phyloP scores from a whole-genome alignment of 1,140 invertebrate species.

The Liolophura sinensis region DNA sequence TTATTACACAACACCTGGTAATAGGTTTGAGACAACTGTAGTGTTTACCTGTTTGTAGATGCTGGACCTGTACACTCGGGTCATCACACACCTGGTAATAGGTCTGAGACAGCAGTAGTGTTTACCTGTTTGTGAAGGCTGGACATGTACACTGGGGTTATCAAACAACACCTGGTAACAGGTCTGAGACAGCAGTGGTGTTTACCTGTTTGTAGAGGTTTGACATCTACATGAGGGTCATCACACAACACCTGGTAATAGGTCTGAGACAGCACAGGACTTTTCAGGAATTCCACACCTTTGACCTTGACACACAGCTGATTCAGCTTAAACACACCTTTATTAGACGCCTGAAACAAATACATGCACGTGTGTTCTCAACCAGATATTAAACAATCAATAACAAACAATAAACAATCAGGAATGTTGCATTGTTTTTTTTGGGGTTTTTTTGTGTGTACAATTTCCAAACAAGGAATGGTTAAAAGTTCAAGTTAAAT shows the following conservation, averaged over 20 bases:
- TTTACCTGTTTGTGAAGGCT: slow-evolving; percentile 22
- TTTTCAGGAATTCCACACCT: slow-evolving; percentile 69
- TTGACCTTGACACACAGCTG: slow-evolving; percentile 56
- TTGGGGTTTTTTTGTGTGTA: background rate
- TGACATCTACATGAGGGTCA: slow-evolving; percentile 61
- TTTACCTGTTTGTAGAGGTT: slow-evolving; percentile 36
- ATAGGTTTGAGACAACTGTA: slow-evolving; percentile 14
- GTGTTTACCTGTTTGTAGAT: slow-evolving; percentile 23
- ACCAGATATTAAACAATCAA: background rate
- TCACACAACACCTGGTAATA: slow-evolving; percentile 65
- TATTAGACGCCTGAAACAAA: slow-evolving; percentile 44
- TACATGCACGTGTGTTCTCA: background rate
- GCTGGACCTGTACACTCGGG: background rate
- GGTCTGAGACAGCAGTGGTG: slow-evolving; percentile 8
- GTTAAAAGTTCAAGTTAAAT: background rate
- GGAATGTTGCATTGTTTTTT: background rate
- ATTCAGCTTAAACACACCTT: slow-evolving; percentile 55
- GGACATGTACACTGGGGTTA: background rate
- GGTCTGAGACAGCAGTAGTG: slow-evolving; percentile 9
- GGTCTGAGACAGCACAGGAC: slow-evolving; percentile 60
- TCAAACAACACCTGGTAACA: slow-evolving; percentile 8
- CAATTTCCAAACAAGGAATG: background rate
- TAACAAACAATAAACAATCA: background rate
- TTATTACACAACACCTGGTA: background rate
- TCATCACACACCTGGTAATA: slow-evolving; percentile 9